Conservation (phyloP, 2,888 invertebrate genomes). For the Clunio marinus region DNA sequence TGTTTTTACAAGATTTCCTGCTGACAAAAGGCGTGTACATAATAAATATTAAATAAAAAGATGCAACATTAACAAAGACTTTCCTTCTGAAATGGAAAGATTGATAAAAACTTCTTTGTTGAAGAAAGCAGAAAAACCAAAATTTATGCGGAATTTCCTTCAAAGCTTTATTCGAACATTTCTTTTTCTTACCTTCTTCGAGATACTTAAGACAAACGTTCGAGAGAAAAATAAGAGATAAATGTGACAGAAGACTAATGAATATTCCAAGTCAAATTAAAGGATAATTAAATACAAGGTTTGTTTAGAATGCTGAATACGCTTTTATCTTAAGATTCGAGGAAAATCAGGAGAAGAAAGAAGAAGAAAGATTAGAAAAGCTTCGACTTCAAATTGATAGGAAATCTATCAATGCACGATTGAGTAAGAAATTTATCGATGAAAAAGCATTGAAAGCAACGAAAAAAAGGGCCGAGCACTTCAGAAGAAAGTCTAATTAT, state of each 20-base stretch:
- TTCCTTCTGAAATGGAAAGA: too few relatives aligned
- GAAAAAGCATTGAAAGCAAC: background rate
- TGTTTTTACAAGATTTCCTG: background rate
- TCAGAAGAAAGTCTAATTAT: constrained; percentile 5
- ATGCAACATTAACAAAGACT: too few relatives aligned
- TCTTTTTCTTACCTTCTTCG: background rate
- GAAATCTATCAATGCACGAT: constrained; percentile 3
- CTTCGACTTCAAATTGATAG: background rate
- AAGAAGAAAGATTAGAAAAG: background rate
- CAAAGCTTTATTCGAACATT: background rate
- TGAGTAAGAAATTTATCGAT: constrained; percentile 1
- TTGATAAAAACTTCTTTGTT: too few relatives aligned
- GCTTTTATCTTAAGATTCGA: background rate
- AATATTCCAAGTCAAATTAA: constrained; percentile 14
- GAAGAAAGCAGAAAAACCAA: too few relatives aligned
- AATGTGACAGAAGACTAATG: background rate
- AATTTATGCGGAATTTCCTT: too few relatives aligned
- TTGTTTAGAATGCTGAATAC: constrained; percentile 24
- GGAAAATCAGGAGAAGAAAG: background rate
- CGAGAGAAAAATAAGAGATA: background rate
- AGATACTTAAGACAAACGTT: background rate
- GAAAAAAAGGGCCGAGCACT: background rate
- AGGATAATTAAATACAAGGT: constrained; percentile 8
- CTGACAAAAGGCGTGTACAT: too few relatives aligned
- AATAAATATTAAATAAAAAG: too few relatives aligned